Evolutionary conservation across 2,888 invertebrate species (phyloP).

Genomic region (Euclidia mi): DNA sequence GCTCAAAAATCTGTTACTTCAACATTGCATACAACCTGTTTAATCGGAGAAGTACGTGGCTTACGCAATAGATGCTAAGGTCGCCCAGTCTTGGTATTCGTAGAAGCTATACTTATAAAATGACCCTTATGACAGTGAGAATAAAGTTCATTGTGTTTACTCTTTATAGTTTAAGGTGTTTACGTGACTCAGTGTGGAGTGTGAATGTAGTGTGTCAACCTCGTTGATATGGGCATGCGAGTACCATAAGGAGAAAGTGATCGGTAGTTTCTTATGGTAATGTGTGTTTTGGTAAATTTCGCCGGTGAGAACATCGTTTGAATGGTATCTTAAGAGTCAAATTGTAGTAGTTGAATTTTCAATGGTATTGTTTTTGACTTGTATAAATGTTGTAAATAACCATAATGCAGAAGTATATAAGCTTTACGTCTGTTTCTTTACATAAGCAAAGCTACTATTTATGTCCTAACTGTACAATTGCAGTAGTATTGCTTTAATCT

Average conservation of each 20-base stretch:
- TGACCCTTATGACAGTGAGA: conserved; percentile 42
- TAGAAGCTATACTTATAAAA: conserved; percentile 29
- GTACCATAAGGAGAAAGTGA: conserved; percentile 38
- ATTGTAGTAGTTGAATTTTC: too few species aligned
- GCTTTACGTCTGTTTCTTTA: too few species aligned
- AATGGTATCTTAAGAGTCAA: too few species aligned
- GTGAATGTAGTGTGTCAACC: conserved; percentile 41
- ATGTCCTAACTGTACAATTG: too few species aligned
- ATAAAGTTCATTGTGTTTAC: conserved; percentile 45
- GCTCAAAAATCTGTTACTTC: conserved; percentile 17
- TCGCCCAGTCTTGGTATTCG: conserved; percentile 58
- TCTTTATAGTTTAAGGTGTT: conserved; percentile 46
- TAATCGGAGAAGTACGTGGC: conserved; percentile 49
- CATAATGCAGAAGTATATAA: too few species aligned
- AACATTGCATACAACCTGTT: conserved; percentile 52
- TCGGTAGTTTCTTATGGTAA: conserved; percentile 4
- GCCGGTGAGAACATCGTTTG: too few species aligned
- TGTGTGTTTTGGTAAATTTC: not conserved
- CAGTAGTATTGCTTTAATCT: too few species aligned
- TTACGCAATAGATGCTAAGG: conserved; percentile 68
- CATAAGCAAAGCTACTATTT: too few species aligned
- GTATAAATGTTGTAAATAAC: too few species aligned
- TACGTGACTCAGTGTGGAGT: conserved; percentile 46
- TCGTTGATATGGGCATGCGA: conserved; percentile 20
- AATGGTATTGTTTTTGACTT: too few species aligned